Evolutionary conservation across 2,797 vertebrate genomes (phyloP).

Genomic region (Vespertilio murinus): DNA sequence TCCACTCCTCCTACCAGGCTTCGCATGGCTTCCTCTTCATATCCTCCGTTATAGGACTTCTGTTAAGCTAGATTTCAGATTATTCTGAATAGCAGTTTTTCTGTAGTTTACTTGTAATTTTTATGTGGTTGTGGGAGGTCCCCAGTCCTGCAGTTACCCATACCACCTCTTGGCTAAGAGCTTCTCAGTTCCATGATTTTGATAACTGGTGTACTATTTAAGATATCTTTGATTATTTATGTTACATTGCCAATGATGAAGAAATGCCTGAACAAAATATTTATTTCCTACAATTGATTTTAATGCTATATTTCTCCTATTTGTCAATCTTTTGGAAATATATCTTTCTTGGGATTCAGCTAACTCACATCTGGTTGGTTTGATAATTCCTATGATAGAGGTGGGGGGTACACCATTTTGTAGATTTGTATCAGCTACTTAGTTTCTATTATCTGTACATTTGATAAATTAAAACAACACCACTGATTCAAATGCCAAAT

Average conservation of each 20-base stretch:
- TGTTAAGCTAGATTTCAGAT: not conserved
- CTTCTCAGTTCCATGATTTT: not conserved
- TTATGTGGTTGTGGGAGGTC: not conserved
- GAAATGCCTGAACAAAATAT: not conserved
- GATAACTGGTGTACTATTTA: not conserved
- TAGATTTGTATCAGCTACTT: not conserved
- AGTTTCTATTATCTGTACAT: not conserved
- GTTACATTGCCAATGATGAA: not conserved
- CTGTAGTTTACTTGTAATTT: not conserved
- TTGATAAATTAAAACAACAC: not conserved
- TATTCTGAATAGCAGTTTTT: not conserved
- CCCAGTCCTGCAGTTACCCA: not conserved
- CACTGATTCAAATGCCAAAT: not conserved
- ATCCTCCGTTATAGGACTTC: not conserved
- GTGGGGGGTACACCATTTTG: not conserved
- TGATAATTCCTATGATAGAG: not conserved
- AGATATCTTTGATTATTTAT: not conserved
- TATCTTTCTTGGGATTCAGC: not conserved
- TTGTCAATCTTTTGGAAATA: slow-evolving; percentile 30
- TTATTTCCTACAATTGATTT: not conserved
- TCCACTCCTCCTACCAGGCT: not conserved
- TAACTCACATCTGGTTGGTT: not conserved
- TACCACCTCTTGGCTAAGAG: not conserved
- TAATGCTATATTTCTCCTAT: not conserved
- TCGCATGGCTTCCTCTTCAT: not conserved